Evolutionary conservation across 2,888 invertebrate genomes (phyloP).

Genomic region (Leucophenga montana): DNA sequence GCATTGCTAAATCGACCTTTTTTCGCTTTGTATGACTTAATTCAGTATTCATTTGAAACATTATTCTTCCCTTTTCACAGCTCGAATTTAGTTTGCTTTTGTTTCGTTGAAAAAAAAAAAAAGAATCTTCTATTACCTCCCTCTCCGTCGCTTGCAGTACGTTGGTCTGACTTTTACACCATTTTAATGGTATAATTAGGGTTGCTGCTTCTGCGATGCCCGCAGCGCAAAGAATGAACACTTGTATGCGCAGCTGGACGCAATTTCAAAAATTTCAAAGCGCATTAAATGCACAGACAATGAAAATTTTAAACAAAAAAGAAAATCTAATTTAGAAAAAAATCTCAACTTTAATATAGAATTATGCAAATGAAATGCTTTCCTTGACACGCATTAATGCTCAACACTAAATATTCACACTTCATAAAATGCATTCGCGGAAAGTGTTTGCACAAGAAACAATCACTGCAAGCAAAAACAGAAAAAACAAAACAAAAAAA

Average conservation of each 20-base stretch:
- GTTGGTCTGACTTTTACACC: conserved; percentile 55
- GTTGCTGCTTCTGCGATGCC: conserved; percentile 31
- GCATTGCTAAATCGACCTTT: conserved; percentile 4
- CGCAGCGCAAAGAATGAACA: conserved; percentile 33
- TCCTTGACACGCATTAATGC: conserved; percentile 13
- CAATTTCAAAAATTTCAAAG: neutral
- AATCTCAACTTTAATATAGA: conserved; percentile 44
- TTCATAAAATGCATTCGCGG: conserved; percentile 16
- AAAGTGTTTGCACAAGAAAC: neutral
- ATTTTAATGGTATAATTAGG: conserved; percentile 55
- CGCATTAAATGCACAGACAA: conserved; percentile 32
- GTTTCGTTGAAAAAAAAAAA: neutral
- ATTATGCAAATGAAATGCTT: conserved; percentile 54
- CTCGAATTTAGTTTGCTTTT: conserved; percentile 1
- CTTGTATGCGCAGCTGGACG: conserved; percentile 60
- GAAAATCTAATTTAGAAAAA: neutral
- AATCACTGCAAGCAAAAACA: conserved; percentile 3
- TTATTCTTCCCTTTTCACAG: conserved; percentile 1
- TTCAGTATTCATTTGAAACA: conserved; percentile 16
- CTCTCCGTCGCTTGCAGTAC: neutral
- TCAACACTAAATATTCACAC: neutral
- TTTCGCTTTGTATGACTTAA: conserved; percentile 14
- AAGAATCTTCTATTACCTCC: no score
- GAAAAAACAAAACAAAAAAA: neutral
- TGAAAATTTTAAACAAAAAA: conserved; percentile 7